These are phyloP conservation scores for Sarcophaga peregrina DNA, from an alignment of 1,140 invertebrate genomes.

Conservation along the genomic window DNA sequence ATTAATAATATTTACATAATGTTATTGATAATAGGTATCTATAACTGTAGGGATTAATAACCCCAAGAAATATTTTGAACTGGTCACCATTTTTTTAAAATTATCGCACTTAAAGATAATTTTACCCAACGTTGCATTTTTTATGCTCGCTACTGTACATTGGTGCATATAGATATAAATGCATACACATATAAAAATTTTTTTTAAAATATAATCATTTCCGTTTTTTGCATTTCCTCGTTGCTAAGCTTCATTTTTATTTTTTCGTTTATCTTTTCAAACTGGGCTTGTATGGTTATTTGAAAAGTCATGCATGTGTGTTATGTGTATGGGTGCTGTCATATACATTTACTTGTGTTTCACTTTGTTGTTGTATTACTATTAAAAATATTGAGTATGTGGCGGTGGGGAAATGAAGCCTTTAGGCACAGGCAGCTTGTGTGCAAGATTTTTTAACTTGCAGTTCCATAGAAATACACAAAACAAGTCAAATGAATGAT, in stretches of 20 bases:
- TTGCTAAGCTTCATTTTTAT: too few species aligned
- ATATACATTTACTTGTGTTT: not conserved
- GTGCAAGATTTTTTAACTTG: not conserved
- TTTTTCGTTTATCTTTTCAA: too few species aligned
- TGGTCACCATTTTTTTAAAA: too few species aligned
- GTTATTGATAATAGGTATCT: too few species aligned
- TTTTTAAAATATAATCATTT: slow-evolving; percentile 14
- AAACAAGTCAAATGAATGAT: not conserved
- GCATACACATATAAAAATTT: too few species aligned
- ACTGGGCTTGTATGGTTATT: not conserved
- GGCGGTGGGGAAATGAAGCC: not conserved
- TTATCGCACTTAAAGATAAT: too few species aligned
- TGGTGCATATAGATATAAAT: too few species aligned
- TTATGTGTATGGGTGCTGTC: not conserved
- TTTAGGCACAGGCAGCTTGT: not conserved
- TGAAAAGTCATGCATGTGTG: not conserved
- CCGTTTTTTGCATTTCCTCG: not conserved
- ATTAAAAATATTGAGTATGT: not conserved
- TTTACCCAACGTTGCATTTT: too few species aligned
- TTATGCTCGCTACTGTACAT: too few species aligned
- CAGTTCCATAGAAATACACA: not conserved
- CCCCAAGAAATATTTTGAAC: too few species aligned
- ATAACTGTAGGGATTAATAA: too few species aligned
- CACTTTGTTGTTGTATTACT: not conserved
- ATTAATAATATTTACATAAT: too few species aligned